Evolutionary conservation across 2,797 vertebrate genomes (phyloP), one percentile per base, ranked within the genome.

Genomic region (Poecilia picta): DNA sequence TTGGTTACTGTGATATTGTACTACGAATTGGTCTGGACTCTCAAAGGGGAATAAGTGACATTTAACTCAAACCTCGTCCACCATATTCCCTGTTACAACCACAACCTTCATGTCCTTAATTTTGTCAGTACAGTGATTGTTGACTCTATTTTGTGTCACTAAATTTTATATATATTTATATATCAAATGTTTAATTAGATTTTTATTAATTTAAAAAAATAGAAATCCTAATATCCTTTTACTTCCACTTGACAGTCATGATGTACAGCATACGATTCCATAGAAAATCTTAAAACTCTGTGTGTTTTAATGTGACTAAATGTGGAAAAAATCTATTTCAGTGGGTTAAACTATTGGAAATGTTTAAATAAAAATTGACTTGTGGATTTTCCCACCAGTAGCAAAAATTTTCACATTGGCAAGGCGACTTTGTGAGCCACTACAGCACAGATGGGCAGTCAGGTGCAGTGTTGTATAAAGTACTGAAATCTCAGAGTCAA

Each of bases 1-100:
- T 77, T 47, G 83, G 43, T 78, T 55, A 55, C n/a, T 84, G 66
- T 66, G 36, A 23, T 78, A 73, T 75, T 36, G 59, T 81, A 53
- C 31, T 18, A 49, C 33, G 36, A 70, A 12, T 43, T 13, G 25
- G 76, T 83, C 78, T 36, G 45, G 72, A 68, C 62, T 77, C 23
- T 23, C 15, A n/a, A 74, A 25, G 41, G 76, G 79, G 55, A 75
- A 88, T 87, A 85, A 70, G 85, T 86, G 78, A 71, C 55, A 23
- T 74, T 51, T 75, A 43, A 79, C 72, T 78, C 79, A 72, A n/a
- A 86, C 80, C 73, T 88, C 74, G 83, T 84, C 82, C 73, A 10
- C 16, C 57, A 31, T 5, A 4, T n/a, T 41, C 41, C 39, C 36
- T 13, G 7, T 70, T 70, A 28, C 4, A 43, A 15, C 39, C 66